These are phyloP conservation scores for Nematopogon swammerdamellus DNA, from an alignment of 2,888 invertebrate genomes.

Conservation along the genomic window DNA sequence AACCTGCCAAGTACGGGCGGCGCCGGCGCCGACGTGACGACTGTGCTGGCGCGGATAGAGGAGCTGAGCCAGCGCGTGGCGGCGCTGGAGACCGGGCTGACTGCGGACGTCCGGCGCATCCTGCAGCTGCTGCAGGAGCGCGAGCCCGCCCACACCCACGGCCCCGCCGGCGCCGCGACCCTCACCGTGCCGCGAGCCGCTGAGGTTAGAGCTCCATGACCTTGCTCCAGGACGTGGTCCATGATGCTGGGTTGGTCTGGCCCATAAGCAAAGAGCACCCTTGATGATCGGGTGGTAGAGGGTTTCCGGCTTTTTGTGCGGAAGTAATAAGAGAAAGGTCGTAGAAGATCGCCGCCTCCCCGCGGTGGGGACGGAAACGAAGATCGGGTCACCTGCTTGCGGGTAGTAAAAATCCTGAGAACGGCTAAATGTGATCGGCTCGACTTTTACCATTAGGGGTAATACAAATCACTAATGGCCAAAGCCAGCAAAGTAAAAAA, in stretches of 20 bases:
- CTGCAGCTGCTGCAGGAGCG: constrained; percentile 61
- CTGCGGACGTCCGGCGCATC: constrained; percentile 71
- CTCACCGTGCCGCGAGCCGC: constrained; percentile 41
- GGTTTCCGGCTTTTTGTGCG: no score
- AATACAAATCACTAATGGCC: no score
- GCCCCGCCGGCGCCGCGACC: constrained; percentile 30
- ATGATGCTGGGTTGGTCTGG: no score
- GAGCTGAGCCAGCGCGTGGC: constrained; percentile 66
- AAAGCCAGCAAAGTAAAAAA: no score
- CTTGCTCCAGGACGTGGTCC: neutral
- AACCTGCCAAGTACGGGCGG: constrained; percentile 36
- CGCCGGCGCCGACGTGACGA: constrained; percentile 43
- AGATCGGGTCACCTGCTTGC: no score
- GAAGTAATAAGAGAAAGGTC: no score
- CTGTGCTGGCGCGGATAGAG: constrained; percentile 65
- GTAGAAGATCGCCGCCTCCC: no score
- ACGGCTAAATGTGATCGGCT: no score
- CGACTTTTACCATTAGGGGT: no score
- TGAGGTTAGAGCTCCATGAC: constrained; percentile 28
- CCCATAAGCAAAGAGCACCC: neutral
- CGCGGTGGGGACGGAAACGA: no score
- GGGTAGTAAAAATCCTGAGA: no score
- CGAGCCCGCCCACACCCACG: constrained; percentile 24
- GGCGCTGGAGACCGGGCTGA: constrained; percentile 68
- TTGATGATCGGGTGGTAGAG: no score